These are phyloP conservation scores for Harpalus rubripes DNA, from an alignment of 2,888 invertebrate species.

Conservation along the genomic window DNA sequence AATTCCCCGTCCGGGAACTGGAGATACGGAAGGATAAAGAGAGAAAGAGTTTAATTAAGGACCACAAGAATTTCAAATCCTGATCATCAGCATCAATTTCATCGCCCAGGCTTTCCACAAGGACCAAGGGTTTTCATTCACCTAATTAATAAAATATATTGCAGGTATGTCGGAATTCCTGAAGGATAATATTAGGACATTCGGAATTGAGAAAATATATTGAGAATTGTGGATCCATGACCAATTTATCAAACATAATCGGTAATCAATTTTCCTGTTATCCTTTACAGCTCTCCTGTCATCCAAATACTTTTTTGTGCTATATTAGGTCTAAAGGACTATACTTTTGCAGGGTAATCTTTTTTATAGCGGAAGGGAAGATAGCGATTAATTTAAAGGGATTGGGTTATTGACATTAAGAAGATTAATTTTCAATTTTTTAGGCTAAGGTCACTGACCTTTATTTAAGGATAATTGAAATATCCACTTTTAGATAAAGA, in stretches of 20 bases:
- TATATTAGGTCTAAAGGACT: background rate
- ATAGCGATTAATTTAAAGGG: background rate
- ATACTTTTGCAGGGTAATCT: background rate
- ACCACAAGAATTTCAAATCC: conserved; percentile 19
- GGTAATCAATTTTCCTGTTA: background rate
- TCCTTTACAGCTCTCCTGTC: background rate
- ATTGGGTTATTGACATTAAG: background rate
- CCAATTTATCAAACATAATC: background rate
- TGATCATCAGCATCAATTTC: background rate
- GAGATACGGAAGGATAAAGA: background rate
- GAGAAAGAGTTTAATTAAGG: conserved; percentile 36
- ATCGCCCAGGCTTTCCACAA: background rate
- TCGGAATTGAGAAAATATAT: too few species aligned
- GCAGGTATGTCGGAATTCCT: background rate
- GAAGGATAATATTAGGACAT: background rate
- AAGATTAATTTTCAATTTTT: background rate
- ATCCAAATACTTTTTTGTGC: background rate
- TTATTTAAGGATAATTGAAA: too few species aligned
- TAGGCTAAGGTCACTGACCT: background rate
- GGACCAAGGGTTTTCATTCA: conserved; percentile 14
- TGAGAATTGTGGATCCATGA: background rate
- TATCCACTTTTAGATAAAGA: too few species aligned
- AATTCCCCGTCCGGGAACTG: background rate
- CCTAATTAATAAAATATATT: background rate
- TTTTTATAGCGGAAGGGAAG: background rate